Base-by-base conservation (phyloP, 2,113 vertebrate species). In the Seriola rivoliana region DNA sequence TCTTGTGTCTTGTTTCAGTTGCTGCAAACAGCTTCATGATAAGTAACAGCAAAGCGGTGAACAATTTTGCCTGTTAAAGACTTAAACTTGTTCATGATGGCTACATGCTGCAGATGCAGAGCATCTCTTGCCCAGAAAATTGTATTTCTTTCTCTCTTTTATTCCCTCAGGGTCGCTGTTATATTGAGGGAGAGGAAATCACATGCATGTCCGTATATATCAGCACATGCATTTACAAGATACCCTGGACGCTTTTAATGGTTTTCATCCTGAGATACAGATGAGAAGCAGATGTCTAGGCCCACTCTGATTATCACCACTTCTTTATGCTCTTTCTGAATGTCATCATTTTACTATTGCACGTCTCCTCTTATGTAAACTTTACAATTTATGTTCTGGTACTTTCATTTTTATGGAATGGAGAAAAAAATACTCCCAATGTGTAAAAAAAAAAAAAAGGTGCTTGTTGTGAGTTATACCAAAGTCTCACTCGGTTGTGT, bases 271-370 rank as follows among this genome's bases (percentile, higher is more conserved):
- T 7, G 4, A 29, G 29, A 8, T 25, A 29, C 5, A 42, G 76
- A 88, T 78, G 67, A 62, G 71, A 60, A 71, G 42, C 58, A 81
- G 74, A 68, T 69, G 77, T 67, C 59, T 67, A 32, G 71, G 82
- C 42, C 64, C 34, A 80, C 68, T 62, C 17, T 1, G 32, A 23
- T 58, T 65, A 58, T 78, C 40, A 66, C 58, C 34, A 75, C 65
- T 36, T 81, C 81, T 71, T 59, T 81, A 71, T 63, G 42, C 66
- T 78, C 57, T 50, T 34, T 70, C 76, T 59, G 4, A 44, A 59
- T 44, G 19, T 17, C 46, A 54, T 52, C 55, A 23, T 58, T 40
- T 66, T 29, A 36, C 25, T 38, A 36, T 60, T 65, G 9, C 58
- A 42, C 2, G 25, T 58, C 23, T 50, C 48, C 48, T 71, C 34